Evolutionary conservation across 2,797 vertebrate species (phyloP), one percentile per base, ranked within the genome.

Genomic region (Atherinosoma microstoma): DNA sequence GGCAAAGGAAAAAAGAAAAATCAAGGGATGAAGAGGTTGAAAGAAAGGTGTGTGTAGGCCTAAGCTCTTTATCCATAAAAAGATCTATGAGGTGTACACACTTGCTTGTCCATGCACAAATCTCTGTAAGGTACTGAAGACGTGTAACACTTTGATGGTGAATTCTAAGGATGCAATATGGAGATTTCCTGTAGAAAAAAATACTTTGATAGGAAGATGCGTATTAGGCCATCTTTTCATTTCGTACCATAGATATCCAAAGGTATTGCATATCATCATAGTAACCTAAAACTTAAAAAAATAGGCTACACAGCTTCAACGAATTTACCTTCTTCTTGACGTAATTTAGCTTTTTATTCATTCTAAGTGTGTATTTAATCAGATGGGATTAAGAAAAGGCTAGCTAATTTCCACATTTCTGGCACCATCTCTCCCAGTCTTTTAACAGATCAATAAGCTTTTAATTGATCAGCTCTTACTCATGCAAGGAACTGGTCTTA

Each of bases 381-480:
- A 73, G 71, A 61, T 34, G 18, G 27, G 61, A 63, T 45, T 16
- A 38, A 59, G 5, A 71, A 54, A 59, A 34, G 71, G 69, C 7
- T 6, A 22, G 61, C 75, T 57, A 54, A 76, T 82, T 80, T 84
- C 77, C 75, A 75, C 49, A 13, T 67, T 56, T 49, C 75, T 36
- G 63, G 76, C 1, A 1, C 78, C n/a, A n/a, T 77, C 72, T 64
- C 72, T 63, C 64, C 63, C 34, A 2, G 63, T 75, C 84, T 56
- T 35, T 20, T 66, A 61, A 70, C 67, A 56, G 84, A 93, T 92
- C 91, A 79, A 90, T 93, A 78, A 70, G 83, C 79, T 90, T 92
- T 90, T 89, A 92, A 93, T 89, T 91, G 89, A 91, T 92, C 89
- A 78, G 72, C 67, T 80, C 67, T 64, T 76, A 84, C 79, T 88